phyloP scores from a whole-genome alignment of 1,140 invertebrate genomes.

The Sinella curviseta region DNA sequence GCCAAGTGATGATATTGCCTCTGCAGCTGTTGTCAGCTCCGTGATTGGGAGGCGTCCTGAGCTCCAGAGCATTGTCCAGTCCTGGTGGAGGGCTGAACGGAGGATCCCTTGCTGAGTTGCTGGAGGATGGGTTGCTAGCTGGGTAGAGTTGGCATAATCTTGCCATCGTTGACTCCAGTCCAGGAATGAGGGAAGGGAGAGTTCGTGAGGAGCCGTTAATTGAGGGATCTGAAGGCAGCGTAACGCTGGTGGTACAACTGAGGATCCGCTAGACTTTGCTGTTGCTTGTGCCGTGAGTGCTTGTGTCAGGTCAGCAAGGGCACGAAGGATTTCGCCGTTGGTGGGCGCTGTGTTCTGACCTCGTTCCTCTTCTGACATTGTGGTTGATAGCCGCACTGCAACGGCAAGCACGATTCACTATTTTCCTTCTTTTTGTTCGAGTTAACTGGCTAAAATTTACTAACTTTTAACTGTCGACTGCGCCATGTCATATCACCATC shows the following conservation, averaged over 20 bases:
- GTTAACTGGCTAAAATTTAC: too few species aligned
- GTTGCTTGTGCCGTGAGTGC: background rate
- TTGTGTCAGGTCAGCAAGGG: background rate
- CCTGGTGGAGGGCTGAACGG: background rate
- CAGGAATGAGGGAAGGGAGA: background rate
- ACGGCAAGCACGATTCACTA: too few species aligned
- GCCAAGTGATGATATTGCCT: background rate
- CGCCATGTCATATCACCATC: too few species aligned
- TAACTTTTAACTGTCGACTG: too few species aligned
- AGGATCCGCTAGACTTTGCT: background rate
- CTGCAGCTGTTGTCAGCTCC: background rate
- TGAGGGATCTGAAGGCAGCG: background rate
- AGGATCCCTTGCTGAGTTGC: background rate
- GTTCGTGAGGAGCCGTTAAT: background rate
- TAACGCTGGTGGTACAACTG: background rate
- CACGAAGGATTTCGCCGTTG: background rate
- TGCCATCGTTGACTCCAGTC: background rate
- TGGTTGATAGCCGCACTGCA: too few species aligned
- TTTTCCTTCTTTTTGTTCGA: too few species aligned
- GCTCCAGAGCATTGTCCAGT: background rate
- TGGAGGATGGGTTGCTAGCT: background rate
- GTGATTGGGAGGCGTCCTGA: background rate
- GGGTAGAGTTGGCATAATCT: background rate
- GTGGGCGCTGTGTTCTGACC: too few species aligned
- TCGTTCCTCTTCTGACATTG: too few species aligned